Evolutionary conservation across 2,797 vertebrate genomes (phyloP).

Genomic region (Microhierax caerulescens): DNA sequence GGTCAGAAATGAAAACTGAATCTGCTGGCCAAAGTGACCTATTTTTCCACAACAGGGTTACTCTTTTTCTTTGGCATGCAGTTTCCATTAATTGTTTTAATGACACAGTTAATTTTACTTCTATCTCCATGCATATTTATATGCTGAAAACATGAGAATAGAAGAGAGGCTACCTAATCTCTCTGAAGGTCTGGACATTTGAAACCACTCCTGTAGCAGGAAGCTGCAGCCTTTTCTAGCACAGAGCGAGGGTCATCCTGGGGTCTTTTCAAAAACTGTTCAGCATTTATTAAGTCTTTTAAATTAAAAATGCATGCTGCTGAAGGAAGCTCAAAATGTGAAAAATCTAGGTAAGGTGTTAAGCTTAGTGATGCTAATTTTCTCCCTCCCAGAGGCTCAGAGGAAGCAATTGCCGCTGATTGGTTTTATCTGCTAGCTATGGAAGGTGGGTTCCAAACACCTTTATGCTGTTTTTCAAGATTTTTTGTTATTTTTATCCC

Average conservation of each 20-base stretch:
- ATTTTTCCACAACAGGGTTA: neutral
- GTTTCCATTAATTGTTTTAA: conserved; percentile 31
- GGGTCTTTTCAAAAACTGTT: neutral
- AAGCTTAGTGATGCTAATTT: neutral
- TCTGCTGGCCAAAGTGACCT: neutral
- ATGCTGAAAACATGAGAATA: neutral
- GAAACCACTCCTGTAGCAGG: neutral
- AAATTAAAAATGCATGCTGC: neutral
- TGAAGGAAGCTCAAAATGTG: neutral
- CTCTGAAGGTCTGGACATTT: neutral
- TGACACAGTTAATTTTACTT: conserved; percentile 17
- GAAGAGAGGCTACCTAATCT: neutral
- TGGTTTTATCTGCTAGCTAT: neutral
- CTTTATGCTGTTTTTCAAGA: neutral
- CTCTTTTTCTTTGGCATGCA: neutral
- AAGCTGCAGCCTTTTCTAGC: neutral
- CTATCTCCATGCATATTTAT: neutral
- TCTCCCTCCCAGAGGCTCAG: neutral
- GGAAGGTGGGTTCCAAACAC: neutral
- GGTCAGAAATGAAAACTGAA: conserved; percentile 19
- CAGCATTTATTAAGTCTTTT: neutral
- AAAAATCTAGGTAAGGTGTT: neutral
- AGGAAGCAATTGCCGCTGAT: neutral
- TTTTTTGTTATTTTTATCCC: neutral
- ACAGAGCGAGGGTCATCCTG: neutral